These are phyloP conservation scores for Vultur gryphus DNA, from an alignment of 2,797 vertebrate genomes.

Conservation along the genomic window DNA sequence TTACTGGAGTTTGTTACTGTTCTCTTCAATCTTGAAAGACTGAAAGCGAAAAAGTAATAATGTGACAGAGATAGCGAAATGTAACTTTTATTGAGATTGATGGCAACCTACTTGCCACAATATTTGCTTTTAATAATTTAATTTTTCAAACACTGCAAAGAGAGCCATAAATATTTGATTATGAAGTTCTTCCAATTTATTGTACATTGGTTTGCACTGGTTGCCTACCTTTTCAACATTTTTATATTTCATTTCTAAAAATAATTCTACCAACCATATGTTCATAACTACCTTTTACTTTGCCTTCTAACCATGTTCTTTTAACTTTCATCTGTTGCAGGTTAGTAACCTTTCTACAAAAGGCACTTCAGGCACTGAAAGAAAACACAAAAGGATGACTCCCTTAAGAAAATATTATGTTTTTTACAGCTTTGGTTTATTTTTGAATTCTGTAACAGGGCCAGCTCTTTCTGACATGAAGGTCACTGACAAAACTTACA, in stretches of 20 bases:
- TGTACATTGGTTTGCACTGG: slow-evolving; percentile 37
- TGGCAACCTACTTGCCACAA: slow-evolving; percentile 77
- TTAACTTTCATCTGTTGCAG: slow-evolving; percentile 39
- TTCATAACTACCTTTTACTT: slow-evolving; percentile 11
- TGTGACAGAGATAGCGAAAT: slow-evolving; percentile 71
- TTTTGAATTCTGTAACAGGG: not conserved
- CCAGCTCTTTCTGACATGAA: not conserved
- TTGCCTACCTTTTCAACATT: slow-evolving; percentile 34
- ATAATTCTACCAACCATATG: slow-evolving; percentile 17
- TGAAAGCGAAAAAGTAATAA: slow-evolving; percentile 71
- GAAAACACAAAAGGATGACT: slow-evolving; percentile 13
- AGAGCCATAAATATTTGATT: slow-evolving; percentile 79
- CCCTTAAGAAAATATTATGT: slow-evolving; percentile 38
- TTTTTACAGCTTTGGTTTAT: not conserved
- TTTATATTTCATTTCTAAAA: slow-evolving; percentile 44
- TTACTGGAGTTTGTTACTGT: slow-evolving; percentile 66
- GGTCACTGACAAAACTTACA: not conserved
- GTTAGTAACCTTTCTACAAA: slow-evolving; percentile 39
- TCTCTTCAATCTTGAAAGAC: slow-evolving; percentile 71
- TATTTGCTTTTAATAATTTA: slow-evolving; percentile 86
- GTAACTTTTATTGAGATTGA: slow-evolving; percentile 77
- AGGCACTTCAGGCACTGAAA: slow-evolving; percentile 1
- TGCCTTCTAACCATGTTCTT: slow-evolving; percentile 26
- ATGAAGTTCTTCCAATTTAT: slow-evolving; percentile 64
- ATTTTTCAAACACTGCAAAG: slow-evolving; percentile 74